Evolutionary conservation across 2,888 invertebrate genomes (phyloP), one percentile per base, ranked within the genome.

Genomic region (Thereva nobilitata): DNA sequence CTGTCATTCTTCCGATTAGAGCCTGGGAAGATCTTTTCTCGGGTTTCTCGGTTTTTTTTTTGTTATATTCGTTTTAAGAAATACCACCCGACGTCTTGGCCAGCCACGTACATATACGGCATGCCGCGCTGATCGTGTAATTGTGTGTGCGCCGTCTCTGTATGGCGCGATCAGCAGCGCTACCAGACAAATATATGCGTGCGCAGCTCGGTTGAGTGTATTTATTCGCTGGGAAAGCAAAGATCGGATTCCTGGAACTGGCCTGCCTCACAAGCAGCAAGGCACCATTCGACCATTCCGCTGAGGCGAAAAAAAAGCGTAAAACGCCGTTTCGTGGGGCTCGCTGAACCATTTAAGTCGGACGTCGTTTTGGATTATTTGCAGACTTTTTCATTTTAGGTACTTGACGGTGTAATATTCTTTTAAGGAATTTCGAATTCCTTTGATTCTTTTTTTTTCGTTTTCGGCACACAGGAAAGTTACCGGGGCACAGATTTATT

Each of bases 211-310:
- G 12, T 35, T 44, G 42, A 37, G 10, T 53, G 52, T 42, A 34
- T 53, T 64, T 44, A 42, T 42, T 50, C 37, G 64, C 49, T 56
- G 56, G 56, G 55, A 65, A 65, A 50, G 63, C 66, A 65, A 55
- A 68, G 61, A 68, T 66, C 63, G 45, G 59, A 63, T 69, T 69
- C 68, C 57, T 64, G 68, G 68, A 69, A 69, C 67, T 69, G 9
- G 64, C 59, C 63, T 64, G 56, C 66, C 66, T 66, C 68, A 68
- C 68, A 68, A 66, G 68, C 66, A 54, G 68, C 53, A 47, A n/a
- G 55, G 55, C 65, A 61, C 40, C 50, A 61, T 50, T 23, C 12
- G 23, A 50, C 54, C 53, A 64, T 53, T 52, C 42, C 37, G 52
- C 53, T 23, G 23, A 23, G 23, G 23, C 23, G 23, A 44, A 53